Evolutionary conservation across 2,888 invertebrate genomes (phyloP).

Genomic region (Leptothorax acervorum): DNA sequence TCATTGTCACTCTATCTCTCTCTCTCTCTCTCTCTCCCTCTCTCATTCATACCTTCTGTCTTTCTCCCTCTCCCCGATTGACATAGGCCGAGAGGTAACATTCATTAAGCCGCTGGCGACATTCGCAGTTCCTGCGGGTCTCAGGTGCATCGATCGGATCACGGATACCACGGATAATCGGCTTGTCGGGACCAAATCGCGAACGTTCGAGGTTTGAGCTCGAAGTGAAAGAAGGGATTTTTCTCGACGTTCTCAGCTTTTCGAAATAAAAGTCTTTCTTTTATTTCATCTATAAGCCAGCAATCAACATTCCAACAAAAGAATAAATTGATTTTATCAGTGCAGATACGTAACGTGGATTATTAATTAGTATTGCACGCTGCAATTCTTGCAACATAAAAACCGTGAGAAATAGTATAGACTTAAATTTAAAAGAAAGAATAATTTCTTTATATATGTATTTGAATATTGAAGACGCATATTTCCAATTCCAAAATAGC

Average conservation of each 20-base stretch:
- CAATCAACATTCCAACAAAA: not conserved
- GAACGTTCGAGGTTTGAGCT: not conserved
- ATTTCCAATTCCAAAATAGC: not conserved
- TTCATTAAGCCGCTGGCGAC: conserved; percentile 49
- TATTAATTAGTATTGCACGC: not conserved
- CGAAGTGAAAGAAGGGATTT: not conserved
- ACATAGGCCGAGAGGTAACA: conserved; percentile 16
- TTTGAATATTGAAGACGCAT: not conserved
- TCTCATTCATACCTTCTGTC: not conserved
- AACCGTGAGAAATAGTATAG: not conserved
- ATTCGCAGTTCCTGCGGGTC: conserved; percentile 36
- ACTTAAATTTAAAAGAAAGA: not conserved
- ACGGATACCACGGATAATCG: conserved; percentile 15
- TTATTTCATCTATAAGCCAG: not conserved
- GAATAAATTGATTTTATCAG: not conserved
- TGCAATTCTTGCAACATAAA: not conserved
- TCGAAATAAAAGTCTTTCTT: not conserved
- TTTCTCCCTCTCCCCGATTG: not conserved
- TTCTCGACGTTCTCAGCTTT: not conserved
- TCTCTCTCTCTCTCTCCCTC: not conserved
- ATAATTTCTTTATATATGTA: not conserved
- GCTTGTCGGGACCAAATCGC: not conserved
- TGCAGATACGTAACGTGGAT: not conserved
- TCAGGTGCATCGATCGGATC: conserved; percentile 39
- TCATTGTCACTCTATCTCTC: not conserved